Conservation (phyloP, 2,888 invertebrate species). For the Spialia ferax region DNA sequence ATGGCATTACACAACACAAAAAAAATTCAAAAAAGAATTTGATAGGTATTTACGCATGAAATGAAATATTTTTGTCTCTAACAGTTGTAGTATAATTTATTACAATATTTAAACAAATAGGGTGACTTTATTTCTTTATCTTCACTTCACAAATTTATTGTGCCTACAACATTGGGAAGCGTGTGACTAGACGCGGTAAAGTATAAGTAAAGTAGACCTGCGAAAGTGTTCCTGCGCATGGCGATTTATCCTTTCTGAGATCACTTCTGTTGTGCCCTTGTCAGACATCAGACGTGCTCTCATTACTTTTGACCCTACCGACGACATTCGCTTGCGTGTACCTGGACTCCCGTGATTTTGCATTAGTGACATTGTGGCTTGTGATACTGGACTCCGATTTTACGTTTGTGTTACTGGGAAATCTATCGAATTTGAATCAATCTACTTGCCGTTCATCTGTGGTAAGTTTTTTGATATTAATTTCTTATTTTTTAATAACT, state of each 20-base stretch:
- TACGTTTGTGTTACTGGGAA: slow-evolving; percentile 7
- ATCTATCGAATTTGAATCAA: slow-evolving; percentile 7
- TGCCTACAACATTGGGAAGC: no score
- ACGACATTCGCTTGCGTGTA: slow-evolving; percentile 4
- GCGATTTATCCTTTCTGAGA: slow-evolving; percentile 4
- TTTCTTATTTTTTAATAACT: slow-evolving; percentile 8
- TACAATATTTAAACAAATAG: background rate
- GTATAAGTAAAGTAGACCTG: slow-evolving; percentile 9
- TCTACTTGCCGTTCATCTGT: slow-evolving; percentile 5
- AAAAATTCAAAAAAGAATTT: slow-evolving; percentile 4
- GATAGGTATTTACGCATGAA: slow-evolving; percentile 4
- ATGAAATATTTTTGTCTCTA: slow-evolving; percentile 4
- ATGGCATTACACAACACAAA: slow-evolving; percentile 4
- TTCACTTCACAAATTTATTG: no score
- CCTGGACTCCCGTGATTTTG: slow-evolving; percentile 5
- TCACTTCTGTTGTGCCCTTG: slow-evolving; percentile 4
- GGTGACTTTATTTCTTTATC: no score
- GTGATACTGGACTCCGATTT: slow-evolving; percentile 3
- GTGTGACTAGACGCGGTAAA: background rate
- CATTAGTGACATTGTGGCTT: slow-evolving; percentile 2
- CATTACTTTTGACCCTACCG: slow-evolving; percentile 4
- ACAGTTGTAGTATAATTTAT: slow-evolving; percentile 3
- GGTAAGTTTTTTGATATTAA: slow-evolving; percentile 6
- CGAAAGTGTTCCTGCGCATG: slow-evolving; percentile 3
- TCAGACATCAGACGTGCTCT: slow-evolving; percentile 4